Conservation (phyloP, 1,140 invertebrate species). For the Conopomorpha cramerella region DNA sequence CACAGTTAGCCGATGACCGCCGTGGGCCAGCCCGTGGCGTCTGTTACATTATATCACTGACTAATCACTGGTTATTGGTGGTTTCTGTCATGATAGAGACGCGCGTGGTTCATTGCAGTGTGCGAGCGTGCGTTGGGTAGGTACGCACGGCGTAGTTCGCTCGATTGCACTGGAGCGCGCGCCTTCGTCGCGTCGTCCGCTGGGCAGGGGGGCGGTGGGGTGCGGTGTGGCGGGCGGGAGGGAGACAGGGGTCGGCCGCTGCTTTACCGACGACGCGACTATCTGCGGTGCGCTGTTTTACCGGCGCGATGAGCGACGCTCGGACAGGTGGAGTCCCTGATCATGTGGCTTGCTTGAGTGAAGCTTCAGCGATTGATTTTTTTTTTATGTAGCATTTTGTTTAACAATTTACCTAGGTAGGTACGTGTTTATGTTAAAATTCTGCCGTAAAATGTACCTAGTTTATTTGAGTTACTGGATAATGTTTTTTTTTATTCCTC, state of each 20-base stretch:
- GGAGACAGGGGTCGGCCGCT: background rate
- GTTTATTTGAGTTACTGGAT: background rate
- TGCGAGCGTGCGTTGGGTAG: conserved; percentile 9
- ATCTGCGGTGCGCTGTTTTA: conserved; percentile 26
- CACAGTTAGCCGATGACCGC: conserved; percentile 18
- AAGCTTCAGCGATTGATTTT: too few relatives aligned
- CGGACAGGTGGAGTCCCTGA: conserved; percentile 23
- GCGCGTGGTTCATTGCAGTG: conserved; percentile 32
- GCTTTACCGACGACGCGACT: background rate
- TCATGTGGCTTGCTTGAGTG: too few relatives aligned
- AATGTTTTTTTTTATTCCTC: too few relatives aligned
- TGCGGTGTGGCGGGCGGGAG: conserved; percentile 10
- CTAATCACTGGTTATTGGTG: conserved; percentile 27
- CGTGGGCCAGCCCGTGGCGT: conserved; percentile 14
- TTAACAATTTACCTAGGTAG: too few relatives aligned
- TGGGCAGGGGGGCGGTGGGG: conserved; percentile 15
- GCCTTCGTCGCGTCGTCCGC: conserved; percentile 18
- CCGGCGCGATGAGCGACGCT: conserved; percentile 4
- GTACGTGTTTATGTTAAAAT: too few relatives aligned
- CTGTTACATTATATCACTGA: conserved; percentile 56
- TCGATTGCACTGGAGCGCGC: conserved; percentile 35
- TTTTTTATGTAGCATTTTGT: too few relatives aligned
- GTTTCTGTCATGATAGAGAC: conserved; percentile 37
- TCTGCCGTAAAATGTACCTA: background rate
- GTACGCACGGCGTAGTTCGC: conserved; percentile 33